phyloP scores from a whole-genome alignment of 1,140 invertebrate genomes.

The Triops longicaudatus region DNA sequence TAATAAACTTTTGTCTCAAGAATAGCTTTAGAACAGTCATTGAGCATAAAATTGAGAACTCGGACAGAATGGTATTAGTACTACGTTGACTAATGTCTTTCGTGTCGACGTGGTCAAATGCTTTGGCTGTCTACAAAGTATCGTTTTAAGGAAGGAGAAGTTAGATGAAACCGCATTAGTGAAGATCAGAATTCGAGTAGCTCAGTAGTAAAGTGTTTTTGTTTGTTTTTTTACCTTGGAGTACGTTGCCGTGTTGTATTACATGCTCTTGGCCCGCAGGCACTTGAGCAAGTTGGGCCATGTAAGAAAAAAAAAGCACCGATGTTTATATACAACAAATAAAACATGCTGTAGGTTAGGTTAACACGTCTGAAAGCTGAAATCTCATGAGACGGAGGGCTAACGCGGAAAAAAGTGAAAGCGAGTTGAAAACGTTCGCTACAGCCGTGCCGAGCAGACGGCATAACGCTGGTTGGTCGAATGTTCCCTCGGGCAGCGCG shows the following conservation, averaged over 20 bases:
- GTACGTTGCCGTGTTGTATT: neutral
- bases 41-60: no score
- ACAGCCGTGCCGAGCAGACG: no score
- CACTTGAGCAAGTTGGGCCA: neutral
- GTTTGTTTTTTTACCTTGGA: no score
- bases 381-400: neutral
- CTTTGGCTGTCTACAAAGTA: neutral
- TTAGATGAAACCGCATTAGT: neutral
- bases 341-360: neutral
- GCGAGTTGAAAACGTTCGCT: no score
- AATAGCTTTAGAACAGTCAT: no score
- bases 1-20: neutral
- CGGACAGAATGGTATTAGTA: no score
- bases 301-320: neutral
- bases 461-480: no score
- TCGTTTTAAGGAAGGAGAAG: neutral
- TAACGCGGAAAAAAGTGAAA: neutral
- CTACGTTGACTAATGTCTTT: neutral
- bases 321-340: neutral
- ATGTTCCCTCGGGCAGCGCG: no score
- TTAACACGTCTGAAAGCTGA: neutral
- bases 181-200: no score
- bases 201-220: no score
- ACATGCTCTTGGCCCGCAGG: neutral
- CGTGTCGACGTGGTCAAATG: neutral